Conservation (phyloP, 2,888 invertebrate species). For the Heliconius aoede region DNA sequence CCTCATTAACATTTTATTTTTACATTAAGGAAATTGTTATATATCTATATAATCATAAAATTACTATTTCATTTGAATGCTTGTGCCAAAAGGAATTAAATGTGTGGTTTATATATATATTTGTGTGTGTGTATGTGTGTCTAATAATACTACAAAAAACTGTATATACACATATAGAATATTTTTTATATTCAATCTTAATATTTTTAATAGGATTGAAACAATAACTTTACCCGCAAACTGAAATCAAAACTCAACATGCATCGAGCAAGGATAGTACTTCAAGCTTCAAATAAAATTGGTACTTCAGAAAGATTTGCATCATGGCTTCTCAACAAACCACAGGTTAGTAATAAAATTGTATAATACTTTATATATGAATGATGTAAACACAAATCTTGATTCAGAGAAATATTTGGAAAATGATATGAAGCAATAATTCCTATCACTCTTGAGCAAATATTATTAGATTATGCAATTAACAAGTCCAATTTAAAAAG, state of each 20-base stretch:
- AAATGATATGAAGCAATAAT: neutral
- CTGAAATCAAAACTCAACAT: conserved; percentile 68
- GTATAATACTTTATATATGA: neutral
- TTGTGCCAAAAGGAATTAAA: too few relatives aligned
- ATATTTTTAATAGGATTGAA: conserved; percentile 8
- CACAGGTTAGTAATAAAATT: conserved; percentile 65
- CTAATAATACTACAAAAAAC: too few relatives aligned
- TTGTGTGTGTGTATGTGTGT: too few relatives aligned
- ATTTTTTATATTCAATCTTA: neutral
- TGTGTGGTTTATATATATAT: too few relatives aligned
- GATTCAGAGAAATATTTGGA: neutral
- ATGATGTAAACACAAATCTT: neutral
- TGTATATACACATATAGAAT: neutral
- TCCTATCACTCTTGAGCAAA: neutral
- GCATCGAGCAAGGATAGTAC: conserved; percentile 92
- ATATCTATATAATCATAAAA: too few relatives aligned
- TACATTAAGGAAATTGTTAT: too few relatives aligned
- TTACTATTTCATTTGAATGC: too few relatives aligned
- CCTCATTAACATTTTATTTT: too few relatives aligned
- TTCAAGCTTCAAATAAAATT: conserved; percentile 85
- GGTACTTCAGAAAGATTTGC: conserved; percentile 89
- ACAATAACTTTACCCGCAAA: neutral
- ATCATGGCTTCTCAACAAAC: conserved; percentile 89
- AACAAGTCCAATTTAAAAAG: too few relatives aligned
- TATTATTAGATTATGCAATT: neutral